Base-by-base conservation (phyloP, 2,113 vertebrate genomes). In the Oncorhynchus clarkii region DNA sequence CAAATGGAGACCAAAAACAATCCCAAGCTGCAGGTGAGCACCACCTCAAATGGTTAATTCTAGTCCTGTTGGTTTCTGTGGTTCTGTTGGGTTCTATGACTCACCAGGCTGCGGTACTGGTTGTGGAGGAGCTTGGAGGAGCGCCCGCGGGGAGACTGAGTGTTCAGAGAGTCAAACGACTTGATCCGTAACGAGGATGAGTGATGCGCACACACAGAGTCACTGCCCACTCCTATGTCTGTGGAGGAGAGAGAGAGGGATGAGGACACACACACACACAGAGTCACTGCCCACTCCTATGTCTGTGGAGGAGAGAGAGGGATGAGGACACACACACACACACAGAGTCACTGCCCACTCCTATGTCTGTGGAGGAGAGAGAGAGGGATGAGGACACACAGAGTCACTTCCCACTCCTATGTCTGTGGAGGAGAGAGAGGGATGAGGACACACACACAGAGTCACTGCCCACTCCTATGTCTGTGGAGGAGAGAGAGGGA, bases 91-190 rank as follows among this genome's bases (percentile, higher is more conserved):
- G 68, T 70, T 45, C 45, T 26, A 18, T 71, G 76, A 95, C 97
- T 96, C 90, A 99, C 97, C 95, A 99, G 93, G 89, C 96, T 99
- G 80, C 96, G 95, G 87, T 97, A 98, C 87, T 97, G 97, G 85
- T 94, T 95, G 91, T 95, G 96, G 85, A 96, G 92, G 89, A 94
- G 88, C 88, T 95, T 96, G 75, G 96, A 97, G 84, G 96, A 94
- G 86, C 95, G 95, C 39, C 91, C 91, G 67, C 93, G 93, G 62
- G 84, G 81, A 89, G 94, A 89, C 82, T 96, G 96, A 20, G 94
- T 93, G 91, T 95, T 96, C 79, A 97, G 88, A 26, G 97, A 98
- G 90, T 99, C 97, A 4, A 98, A 96, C 0, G 97, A 98, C 83
- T 98, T 99, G 88, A 97, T 98, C 77, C 96, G 94, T 74, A 95